Evolutionary conservation across 2,888 invertebrate species (phyloP).

Genomic region (Camponotus fellah): DNA sequence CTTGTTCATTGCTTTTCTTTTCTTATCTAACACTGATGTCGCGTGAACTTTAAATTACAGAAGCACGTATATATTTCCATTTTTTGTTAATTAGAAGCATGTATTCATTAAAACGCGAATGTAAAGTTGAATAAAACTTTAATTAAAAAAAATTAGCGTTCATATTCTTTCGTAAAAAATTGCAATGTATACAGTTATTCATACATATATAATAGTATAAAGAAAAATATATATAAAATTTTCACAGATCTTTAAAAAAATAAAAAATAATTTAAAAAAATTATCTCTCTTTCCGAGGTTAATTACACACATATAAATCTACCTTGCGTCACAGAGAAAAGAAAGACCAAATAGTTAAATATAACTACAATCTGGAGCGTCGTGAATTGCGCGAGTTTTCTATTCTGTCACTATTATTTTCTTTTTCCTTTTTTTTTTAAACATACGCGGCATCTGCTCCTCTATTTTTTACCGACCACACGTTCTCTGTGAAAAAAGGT

Average conservation of each 20-base stretch:
- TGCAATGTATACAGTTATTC: neutral
- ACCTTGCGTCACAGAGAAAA: neutral
- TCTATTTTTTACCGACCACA: conserved; percentile 33
- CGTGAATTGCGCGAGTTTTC: conserved; percentile 9
- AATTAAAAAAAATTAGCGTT: neutral
- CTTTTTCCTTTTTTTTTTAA: neutral
- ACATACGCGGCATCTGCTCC: neutral
- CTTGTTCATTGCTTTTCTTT: neutral
- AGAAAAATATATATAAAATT: neutral
- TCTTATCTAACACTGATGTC: neutral
- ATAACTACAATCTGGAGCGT: neutral
- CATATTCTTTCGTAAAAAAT: neutral
- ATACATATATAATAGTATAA: neutral
- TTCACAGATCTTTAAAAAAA: neutral
- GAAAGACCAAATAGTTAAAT: neutral
- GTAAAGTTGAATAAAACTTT: neutral
- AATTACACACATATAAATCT: conserved; percentile 2
- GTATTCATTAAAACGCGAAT: neutral
- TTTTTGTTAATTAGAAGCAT: neutral
- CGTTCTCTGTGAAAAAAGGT: conserved; percentile 35
- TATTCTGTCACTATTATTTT: conserved; percentile 19
- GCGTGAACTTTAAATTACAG: neutral
- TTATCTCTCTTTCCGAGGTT: neutral
- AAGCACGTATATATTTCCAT: neutral
- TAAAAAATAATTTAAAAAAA: conserved; percentile 6